Evolutionary conservation across 2,888 invertebrate genomes (phyloP).

Genomic region (Eudasyphora cyanicolor): DNA sequence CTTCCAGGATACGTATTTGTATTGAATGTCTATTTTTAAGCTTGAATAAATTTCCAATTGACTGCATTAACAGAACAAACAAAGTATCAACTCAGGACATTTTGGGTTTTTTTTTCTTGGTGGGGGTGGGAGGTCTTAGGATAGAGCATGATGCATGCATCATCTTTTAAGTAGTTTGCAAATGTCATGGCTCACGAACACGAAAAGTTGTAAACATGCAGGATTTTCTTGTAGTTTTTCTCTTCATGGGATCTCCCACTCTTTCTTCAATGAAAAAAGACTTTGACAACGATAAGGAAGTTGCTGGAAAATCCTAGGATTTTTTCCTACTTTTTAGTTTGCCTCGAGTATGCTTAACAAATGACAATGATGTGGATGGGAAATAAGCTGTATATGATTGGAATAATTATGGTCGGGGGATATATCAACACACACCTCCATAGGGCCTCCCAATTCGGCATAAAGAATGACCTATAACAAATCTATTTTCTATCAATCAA

Average conservation of each 20-base stretch:
- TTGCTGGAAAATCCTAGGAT: neutral
- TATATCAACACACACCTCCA: too few relatives aligned
- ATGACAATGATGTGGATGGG: conserved; percentile 57
- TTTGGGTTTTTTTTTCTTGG: conserved; percentile 15
- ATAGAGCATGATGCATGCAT: conserved; percentile 15
- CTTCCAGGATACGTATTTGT: conserved; percentile 22
- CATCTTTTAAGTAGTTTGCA: conserved; percentile 35
- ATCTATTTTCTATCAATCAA: too few relatives aligned
- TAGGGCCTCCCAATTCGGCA: too few relatives aligned
- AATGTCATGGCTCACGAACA: neutral
- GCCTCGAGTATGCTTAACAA: conserved; percentile 28
- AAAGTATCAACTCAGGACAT: conserved; percentile 1
- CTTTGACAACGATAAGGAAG: too few relatives aligned
- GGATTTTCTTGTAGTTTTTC: neutral
- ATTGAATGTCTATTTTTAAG: conserved; percentile 65
- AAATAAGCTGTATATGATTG: conserved; percentile 57
- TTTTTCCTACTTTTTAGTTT: neutral
- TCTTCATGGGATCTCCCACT: neutral
- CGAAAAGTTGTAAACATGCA: conserved; percentile 2
- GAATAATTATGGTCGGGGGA: conserved; percentile 56
- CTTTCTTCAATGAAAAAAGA: too few relatives aligned
- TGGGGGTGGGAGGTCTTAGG: neutral
- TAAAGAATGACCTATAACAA: too few relatives aligned
- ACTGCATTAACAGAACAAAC: conserved; percentile 65
- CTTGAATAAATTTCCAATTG: conserved; percentile 68